Base-by-base conservation (phyloP, 2,888 invertebrate species). In the Timandra comae region DNA sequence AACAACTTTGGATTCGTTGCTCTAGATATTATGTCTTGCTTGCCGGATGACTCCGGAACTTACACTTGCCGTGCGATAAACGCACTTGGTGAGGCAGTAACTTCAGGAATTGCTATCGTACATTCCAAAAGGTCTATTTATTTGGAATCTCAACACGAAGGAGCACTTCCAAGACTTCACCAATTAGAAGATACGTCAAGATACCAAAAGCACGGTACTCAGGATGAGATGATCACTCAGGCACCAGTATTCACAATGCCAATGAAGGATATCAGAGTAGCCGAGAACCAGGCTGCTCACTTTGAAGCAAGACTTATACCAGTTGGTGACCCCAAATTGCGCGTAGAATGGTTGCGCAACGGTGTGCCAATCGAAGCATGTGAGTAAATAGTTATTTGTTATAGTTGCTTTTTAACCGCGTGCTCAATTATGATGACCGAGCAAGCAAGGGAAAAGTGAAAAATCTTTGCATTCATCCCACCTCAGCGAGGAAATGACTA, bases 1-100 rank as follows among this genome's bases (percentile, higher is more conserved):
- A 95, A 97, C 64, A 98, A 96, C 78, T 99, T 99, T 70, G 99
- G 99, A 25, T 99, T 97, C 69, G 98, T 98, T 7, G 96, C 98
- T 12, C 86, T 99, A 36, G 99, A 99, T 66, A 97, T 99, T 52
- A 91, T 97, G 87, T 94, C 97, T 52, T 94, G 96, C 38, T 92
- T 97, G 60, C 95, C 98, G 5, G 99, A 99, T 71, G 99, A 99
- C 85, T 93, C 95, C 8, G 99, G 99, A 27, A 94, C 93, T 0
- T 99, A 99, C 69, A 98, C 97, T 0, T 96, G 97, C 71, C 90
- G 96, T 58, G 97, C 98, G 1, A 92, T 90, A 31, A 99, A 98
- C 62, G 93, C 93, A 30, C 87, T 95, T 8, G 99, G 99, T 23
- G 95, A 97, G 86, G 96, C 96, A 19, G 93, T 97, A 7, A 97